These are phyloP conservation scores for Epistrophe eligans DNA, from an alignment of 2,888 invertebrate genomes.

Conservation along the genomic window DNA sequence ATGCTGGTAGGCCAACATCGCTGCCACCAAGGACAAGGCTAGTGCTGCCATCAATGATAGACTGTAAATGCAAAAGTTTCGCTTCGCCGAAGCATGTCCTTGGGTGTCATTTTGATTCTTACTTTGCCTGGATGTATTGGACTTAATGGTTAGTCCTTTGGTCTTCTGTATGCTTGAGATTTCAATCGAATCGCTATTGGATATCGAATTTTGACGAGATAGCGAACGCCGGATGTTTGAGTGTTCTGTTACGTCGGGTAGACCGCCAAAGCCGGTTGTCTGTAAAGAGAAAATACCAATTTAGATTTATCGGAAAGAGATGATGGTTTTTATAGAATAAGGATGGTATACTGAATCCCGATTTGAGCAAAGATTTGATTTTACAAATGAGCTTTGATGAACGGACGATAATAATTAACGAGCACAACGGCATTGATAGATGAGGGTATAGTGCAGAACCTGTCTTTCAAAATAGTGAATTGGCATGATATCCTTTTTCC, in stretches of 20 bases:
- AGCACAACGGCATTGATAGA: neutral
- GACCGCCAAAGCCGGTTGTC: constrained; percentile 84
- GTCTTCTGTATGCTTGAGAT: constrained; percentile 83
- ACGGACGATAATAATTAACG: neutral
- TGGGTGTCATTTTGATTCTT: constrained; percentile 74
- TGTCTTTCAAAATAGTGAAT: constrained; percentile 20
- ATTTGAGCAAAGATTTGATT: constrained; percentile 8
- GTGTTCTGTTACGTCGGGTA: constrained; percentile 84
- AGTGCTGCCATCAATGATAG: constrained; percentile 82
- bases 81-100: constrained; percentile 77
- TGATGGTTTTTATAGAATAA: constrained; percentile 19
- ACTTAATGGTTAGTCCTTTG: constrained; percentile 80
- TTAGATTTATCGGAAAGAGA: constrained; percentile 55
- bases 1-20: constrained; percentile 82
- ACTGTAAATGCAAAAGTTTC: constrained; percentile 81
- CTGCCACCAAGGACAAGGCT: constrained; percentile 81
- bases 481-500: neutral
- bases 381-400: neutral
- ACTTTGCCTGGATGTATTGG: constrained; percentile 66
- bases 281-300: constrained; percentile 75
- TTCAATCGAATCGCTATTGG: constrained; percentile 83
- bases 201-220: constrained; percentile 83
- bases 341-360: neutral
- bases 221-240: constrained; percentile 83
- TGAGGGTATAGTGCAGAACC: neutral